phyloP scores from a whole-genome alignment of 37 sponge, comb jelly and placozoan species.

The Haliclona indistincta region DNA sequence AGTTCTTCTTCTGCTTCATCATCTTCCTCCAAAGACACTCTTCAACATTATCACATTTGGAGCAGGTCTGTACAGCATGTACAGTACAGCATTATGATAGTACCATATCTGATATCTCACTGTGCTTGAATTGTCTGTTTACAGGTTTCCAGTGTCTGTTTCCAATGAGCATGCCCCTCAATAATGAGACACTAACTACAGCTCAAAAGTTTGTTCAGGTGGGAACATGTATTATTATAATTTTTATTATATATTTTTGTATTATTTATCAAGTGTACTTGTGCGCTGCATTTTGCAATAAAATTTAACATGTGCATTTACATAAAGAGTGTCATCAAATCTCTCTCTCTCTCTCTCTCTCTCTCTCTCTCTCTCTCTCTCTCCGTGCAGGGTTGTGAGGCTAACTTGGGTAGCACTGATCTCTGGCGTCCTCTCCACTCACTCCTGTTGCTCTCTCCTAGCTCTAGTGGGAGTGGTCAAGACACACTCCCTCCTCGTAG shows the following conservation, averaged over 20 bases:
- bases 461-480: conserved; percentile 29
- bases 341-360: no score
- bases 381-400: conserved; percentile 29
- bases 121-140: background rate
- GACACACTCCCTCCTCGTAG: conserved; percentile 80
- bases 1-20: conserved; percentile 73
- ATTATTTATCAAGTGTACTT: background rate
- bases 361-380: background rate
- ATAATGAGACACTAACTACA: conserved; percentile 68
- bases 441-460: conserved; percentile 57
- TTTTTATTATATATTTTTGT: no score
- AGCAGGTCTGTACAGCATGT: conserved; percentile 43
- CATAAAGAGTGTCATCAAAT: no score
- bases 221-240: background rate
- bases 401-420: conserved; percentile 79
- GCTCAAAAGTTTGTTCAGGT: conserved; percentile 77
- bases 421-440: conserved; percentile 77
- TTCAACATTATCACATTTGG: conserved; percentile 87
- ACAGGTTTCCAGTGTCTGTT: conserved; percentile 73
- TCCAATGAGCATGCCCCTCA: conserved; percentile 68
- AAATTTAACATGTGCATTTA: background rate
- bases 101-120: background rate
- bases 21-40: conserved; percentile 76
- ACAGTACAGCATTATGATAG: no score
- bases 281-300: background rate